Evolutionary conservation across 1,140 invertebrate genomes (phyloP).

Genomic region (Onthophagus taurus): DNA sequence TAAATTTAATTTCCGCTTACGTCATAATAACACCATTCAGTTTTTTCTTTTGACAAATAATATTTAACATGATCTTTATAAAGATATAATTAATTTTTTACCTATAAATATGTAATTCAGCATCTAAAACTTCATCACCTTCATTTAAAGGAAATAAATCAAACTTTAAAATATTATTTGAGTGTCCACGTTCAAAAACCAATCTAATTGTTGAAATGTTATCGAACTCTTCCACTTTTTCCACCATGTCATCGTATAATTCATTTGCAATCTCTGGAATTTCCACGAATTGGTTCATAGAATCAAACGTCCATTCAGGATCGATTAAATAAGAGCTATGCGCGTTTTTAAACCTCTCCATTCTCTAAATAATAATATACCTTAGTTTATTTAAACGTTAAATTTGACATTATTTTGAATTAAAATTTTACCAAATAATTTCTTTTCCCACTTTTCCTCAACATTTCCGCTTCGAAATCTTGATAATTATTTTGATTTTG

Average conservation of each 20-base stretch:
- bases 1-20: too few relatives aligned
- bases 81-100: neutral
- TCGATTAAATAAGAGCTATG: too few relatives aligned
- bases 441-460: too few relatives aligned
- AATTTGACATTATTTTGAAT: too few relatives aligned
- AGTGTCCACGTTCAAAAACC: slow-evolving; percentile 2
- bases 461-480: too few relatives aligned
- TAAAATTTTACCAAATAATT: too few relatives aligned
- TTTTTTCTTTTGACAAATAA: neutral
- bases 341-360: too few relatives aligned
- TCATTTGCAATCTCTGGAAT: slow-evolving; percentile 3
- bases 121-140: slow-evolving; percentile 19
- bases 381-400: too few relatives aligned
- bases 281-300: slow-evolving; percentile 3
- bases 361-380: too few relatives aligned
- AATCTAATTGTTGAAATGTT: slow-evolving; percentile 5
- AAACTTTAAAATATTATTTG: slow-evolving; percentile 22
- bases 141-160: slow-evolving; percentile 20
- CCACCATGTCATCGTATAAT: slow-evolving; percentile 3
- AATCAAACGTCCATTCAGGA: slow-evolving; percentile 3
- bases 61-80: slow-evolving; percentile 9
- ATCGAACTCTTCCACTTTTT: neutral
- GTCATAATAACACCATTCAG: neutral
- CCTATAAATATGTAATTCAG: slow-evolving; percentile 30
- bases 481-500: too few relatives aligned